phyloP scores from a whole-genome alignment of 2,113 vertebrate genomes.

The Glaucidium brasilianum region DNA sequence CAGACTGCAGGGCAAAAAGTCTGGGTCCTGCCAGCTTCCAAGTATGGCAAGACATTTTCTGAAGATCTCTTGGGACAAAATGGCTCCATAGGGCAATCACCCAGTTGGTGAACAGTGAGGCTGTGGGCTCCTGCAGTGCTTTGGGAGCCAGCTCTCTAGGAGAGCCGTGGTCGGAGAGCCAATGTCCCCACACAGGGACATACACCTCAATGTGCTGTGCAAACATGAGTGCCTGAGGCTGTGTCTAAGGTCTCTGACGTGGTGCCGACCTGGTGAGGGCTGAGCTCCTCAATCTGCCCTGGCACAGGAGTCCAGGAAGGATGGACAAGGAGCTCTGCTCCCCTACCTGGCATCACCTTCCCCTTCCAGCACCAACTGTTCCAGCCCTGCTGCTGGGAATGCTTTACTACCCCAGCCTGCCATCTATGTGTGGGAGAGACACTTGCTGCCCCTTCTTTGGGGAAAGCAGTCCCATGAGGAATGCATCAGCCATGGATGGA shows the following conservation, averaged over 20 bases:
- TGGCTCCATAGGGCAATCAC: neutral
- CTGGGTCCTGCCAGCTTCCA: neutral
- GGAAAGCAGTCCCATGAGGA: neutral
- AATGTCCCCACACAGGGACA: accelerated
- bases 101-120: neutral
- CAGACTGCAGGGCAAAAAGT: neutral
- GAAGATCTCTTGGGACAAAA: neutral
- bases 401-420: neutral
- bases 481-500: neutral
- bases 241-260: accelerated
- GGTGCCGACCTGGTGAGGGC: neutral
- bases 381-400: neutral
- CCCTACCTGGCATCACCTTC: neutral
- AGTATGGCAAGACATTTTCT: neutral
- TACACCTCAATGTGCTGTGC: neutral
- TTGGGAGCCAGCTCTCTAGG: neutral
- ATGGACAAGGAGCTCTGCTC: neutral
- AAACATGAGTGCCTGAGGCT: neutral
- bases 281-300: neutral
- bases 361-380: neutral
- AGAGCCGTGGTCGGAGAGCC: neutral
- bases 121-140: neutral
- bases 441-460: neutral
- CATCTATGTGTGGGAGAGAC: no score
- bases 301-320: no score